These are phyloP conservation scores for Taeniopygia guttata DNA, from an alignment of 2,797 vertebrate species.

Conservation along the genomic window DNA sequence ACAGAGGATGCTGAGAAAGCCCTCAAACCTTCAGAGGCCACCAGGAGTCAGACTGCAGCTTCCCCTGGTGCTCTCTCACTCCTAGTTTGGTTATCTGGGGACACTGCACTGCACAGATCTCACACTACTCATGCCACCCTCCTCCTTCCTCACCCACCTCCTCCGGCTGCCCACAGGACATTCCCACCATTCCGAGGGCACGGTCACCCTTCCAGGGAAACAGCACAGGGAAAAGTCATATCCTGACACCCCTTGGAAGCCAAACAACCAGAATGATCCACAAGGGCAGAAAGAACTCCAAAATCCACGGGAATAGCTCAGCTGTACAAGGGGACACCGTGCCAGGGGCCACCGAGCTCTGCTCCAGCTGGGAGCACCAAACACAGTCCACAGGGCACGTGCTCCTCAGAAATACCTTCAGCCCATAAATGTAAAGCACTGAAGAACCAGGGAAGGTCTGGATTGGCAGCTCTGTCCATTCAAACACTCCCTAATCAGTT, in stretches of 20 bases:
- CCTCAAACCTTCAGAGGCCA: background rate
- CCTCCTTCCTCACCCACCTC: background rate
- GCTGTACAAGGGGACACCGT: background rate
- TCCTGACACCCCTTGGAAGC: background rate
- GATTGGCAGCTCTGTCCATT: background rate
- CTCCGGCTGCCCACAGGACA: background rate
- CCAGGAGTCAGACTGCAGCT: background rate
- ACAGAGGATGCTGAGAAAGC: constrained; percentile 19
- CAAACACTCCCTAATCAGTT: background rate
- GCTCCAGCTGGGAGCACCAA: background rate
- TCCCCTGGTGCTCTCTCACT: background rate
- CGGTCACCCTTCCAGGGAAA: background rate
- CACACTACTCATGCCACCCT: background rate
- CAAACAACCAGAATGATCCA: background rate
- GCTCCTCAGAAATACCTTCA: background rate
- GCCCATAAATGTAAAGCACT: fast-evolving
- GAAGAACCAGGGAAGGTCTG: background rate
- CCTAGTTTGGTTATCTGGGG: background rate
- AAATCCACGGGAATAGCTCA: background rate
- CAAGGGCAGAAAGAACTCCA: background rate
- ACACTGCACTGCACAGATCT: background rate
- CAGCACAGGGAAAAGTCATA: background rate
- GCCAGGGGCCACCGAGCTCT: background rate
- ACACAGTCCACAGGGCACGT: fast-evolving
- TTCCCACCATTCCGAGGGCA: constrained; percentile 42